Base-by-base conservation (phyloP, 2,113 vertebrate genomes). In the Euleptes europaea region DNA sequence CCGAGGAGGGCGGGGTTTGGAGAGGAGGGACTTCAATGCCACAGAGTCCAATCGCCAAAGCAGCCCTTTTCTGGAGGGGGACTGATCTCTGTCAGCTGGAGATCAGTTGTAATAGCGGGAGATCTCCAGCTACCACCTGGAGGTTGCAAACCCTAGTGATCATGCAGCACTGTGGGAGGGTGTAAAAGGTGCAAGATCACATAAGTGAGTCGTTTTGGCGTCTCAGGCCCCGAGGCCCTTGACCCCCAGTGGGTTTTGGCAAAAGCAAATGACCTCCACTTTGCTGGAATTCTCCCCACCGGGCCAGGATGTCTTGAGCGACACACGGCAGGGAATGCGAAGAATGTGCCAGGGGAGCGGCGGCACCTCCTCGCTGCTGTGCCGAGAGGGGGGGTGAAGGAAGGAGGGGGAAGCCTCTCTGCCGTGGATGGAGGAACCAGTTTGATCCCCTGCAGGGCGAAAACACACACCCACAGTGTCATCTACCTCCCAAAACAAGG, bases 391-490 rank as follows among this genome's bases (percentile, higher is more conserved):
- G 82, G 63, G n/a, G 14, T 40, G 23, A 42, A 7, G 79, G 82
- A 57, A 26, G 11, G 67, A 11, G 31, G 60, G 70, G 84, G 17
- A 87, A 89, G 73, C 31, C 72, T 33, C 0, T 5, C 80, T 47
- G 2, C 15, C 10, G 80, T 40, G 47, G 33, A 94, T 1, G 72
- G 94, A 95, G 94, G 93, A 96, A 96, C 96, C 96, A 96, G 96
- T 97, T 95, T 96, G 94, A 92, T 96, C 93, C 92, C 91, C 91
- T 42, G 84, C 81, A 93, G 93, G 94, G 93, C 77, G 2, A 88
- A 93, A 93, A 94, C 95, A 96, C 94, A 94, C 93, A 85, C 85
- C 76, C 67, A 79, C n/a, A 31, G 35, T 21, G 51, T 63, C 67
- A 88, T n/a, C 91, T 91, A 91, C 94, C 94, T 90, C 91, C 92